Percentiles rank a stretch among this genome's conserved stretches.
These are phyloP conservation scores for Ophion ellenae DNA, from an alignment of 2,888 invertebrate genomes.

Conservation along the genomic window DNA sequence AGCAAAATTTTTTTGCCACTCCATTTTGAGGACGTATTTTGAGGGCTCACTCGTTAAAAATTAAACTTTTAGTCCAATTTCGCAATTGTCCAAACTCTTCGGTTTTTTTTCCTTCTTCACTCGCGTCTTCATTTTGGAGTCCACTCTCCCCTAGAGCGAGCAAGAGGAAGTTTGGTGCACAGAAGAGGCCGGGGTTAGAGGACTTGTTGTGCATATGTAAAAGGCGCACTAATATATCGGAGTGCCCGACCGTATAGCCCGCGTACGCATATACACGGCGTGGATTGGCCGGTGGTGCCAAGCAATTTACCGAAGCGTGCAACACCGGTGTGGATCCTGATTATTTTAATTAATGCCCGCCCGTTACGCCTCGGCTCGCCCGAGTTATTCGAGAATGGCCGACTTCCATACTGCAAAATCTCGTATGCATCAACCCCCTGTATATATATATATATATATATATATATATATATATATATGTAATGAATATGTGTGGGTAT, in stretches of 20 bases:
- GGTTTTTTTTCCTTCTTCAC: too few relatives aligned
- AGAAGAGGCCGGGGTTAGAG: neutral
- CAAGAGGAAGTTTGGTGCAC: neutral
- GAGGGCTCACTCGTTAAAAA: too few relatives aligned
- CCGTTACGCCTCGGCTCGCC: constrained; percentile 76
- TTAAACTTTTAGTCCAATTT: too few relatives aligned
- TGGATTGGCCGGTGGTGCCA: constrained; percentile 74
- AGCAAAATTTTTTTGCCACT: too few relatives aligned
- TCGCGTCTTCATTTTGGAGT: too few relatives aligned
- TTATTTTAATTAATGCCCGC: constrained; percentile 80
- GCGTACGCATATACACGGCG: constrained; percentile 45
- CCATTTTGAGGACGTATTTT: too few relatives aligned
- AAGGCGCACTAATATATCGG: constrained; percentile 21
- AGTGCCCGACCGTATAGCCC: constrained; percentile 9
- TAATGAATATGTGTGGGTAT: neutral
- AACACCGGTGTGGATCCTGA: constrained; percentile 75
- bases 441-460: neutral
- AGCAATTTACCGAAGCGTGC: constrained; percentile 79
- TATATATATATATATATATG: neutral
- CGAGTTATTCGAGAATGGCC: constrained; percentile 74
- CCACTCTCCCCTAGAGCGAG: neutral
- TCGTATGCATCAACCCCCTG: constrained; percentile 22
- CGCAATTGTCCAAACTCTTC: too few relatives aligned
- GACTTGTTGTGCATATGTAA: constrained; percentile 19
- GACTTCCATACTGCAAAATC: constrained; percentile 54